Conservation (phyloP, 2,888 invertebrate genomes). For the Lasius fuliginosus region DNA sequence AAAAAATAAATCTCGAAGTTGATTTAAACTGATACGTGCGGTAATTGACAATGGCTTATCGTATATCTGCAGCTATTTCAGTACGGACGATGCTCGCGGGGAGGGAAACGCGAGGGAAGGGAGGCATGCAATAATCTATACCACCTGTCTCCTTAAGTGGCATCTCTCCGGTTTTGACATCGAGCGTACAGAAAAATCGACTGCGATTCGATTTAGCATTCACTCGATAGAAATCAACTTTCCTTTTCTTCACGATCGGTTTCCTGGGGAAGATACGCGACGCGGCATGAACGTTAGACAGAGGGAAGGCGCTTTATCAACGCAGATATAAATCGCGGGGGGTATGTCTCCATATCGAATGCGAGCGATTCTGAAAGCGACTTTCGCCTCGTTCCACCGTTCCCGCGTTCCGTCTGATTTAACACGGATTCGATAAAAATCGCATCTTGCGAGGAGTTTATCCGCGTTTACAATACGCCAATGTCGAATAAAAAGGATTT, state of each 20-base stretch:
- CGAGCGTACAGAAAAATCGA: conserved; percentile 50
- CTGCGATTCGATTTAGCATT: conserved; percentile 54
- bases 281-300: conserved; percentile 60
- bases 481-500: conserved; percentile 60
- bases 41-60: conserved; percentile 83
- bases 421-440: conserved; percentile 66
- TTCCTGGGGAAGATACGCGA: conserved; percentile 46
- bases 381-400: conserved; percentile 57
- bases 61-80: conserved; percentile 80
- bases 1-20: conserved; percentile 76
- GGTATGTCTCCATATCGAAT: conserved; percentile 54
- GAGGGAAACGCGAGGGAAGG: conserved; percentile 9
- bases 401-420: conserved; percentile 66
- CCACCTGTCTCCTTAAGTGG: conserved; percentile 29
- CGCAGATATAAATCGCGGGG: conserved; percentile 66
- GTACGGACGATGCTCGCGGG: conserved; percentile 72
- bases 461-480: conserved; percentile 52
- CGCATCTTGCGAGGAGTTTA: conserved; percentile 61
- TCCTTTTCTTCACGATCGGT: conserved; percentile 64
- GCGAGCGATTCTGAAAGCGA: conserved; percentile 62
- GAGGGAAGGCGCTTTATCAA: conserved; percentile 67
- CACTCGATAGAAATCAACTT: conserved; percentile 68
- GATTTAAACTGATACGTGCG: conserved; percentile 79
- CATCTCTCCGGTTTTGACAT: conserved; percentile 39
- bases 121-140: conserved; percentile 35